Base-by-base conservation (phyloP, 2,888 invertebrate species). In the Oeneis ivallda region DNA sequence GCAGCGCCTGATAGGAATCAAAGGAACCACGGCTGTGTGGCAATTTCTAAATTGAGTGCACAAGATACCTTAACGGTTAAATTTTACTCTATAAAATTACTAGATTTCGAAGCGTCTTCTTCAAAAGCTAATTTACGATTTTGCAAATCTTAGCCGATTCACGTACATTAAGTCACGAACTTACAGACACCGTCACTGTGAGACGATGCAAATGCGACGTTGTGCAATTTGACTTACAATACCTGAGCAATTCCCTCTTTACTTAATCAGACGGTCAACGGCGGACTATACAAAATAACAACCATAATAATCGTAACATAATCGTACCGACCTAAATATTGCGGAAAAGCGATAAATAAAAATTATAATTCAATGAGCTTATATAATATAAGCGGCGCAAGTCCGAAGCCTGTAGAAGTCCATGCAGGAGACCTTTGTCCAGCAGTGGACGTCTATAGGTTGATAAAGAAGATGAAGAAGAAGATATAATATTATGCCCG, bases 91-190 rank as follows among this genome's bases (percentile, higher is more conserved):
- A 37, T 37, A 37, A 4, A 56, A 11, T 41, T 6, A 45, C 58
- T 10, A 15, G n/a, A 39, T 34, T 50, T 39, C 53, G 26, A 58
- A 63, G 45, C 47, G n/a, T 52, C 62, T 53, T 50, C 47, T 62
- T 53, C 52, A 57, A 65, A 65, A 52, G 58, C 39, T 50, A 52
- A 37, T 45, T 68, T 63, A 56, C 47, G 53, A 39, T 68, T 65
- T 65, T 60, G 62, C 50, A 56, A 65, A 45, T 54, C 56, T 54
- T 57, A 59, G 58, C 43, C 60, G 62, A 65, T 61, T 61, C 26
- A 53, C 65, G 64, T 65, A 45, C 50, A 62, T 58, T 52, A 32
- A 54, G 69, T 69, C 69, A 69, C 69, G 69, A 67, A 63, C 50
- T 59, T 62, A n/a, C 54, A 62, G 56, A 39, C 62, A 61, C 45